These are phyloP conservation scores for Ammodytes marinus DNA, from an alignment of 2,113 vertebrate genomes.

Conservation along the genomic window DNA sequence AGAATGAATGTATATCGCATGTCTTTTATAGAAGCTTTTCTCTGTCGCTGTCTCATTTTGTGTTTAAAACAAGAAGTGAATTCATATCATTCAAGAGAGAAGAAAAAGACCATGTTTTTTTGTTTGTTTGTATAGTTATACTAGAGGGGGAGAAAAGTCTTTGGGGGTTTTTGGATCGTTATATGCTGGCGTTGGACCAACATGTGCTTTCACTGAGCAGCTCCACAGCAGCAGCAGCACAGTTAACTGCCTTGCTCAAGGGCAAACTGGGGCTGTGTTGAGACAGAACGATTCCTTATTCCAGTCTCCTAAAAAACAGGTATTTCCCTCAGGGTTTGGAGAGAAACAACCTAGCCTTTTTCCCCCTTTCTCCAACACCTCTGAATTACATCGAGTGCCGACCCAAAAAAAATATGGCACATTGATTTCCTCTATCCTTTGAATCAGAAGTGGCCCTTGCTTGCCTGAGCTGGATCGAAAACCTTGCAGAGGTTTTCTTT, in stretches of 20 bases:
- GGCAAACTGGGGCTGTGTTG: constrained; percentile 32
- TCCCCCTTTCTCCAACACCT: background rate
- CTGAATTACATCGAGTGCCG: constrained; percentile 19
- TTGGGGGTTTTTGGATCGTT: constrained; percentile 5
- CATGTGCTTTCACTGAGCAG: background rate
- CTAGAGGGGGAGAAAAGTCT: constrained; percentile 14
- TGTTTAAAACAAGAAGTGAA: constrained; percentile 20
- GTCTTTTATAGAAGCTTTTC: constrained; percentile 13
- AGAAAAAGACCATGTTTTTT: background rate
- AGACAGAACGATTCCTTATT: constrained; percentile 10
- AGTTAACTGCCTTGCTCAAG: constrained; percentile 59
- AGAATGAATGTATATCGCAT: background rate
- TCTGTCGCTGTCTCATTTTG: background rate
- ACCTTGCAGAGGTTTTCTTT: constrained; percentile 11
- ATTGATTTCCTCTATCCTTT: constrained; percentile 40
- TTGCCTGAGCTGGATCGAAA: constrained; percentile 39
- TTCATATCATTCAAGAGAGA: background rate
- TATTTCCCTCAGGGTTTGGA: constrained; percentile 10
- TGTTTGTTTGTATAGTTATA: background rate
- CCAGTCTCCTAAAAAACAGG: background rate
- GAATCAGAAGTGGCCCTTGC: constrained; percentile 1
- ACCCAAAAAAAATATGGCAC: constrained; percentile 19
- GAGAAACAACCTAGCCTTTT: background rate
- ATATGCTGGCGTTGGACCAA: constrained; percentile 17
- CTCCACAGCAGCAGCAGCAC: constrained; percentile 35